Evolutionary conservation across 2,113 vertebrate genomes (phyloP), one percentile per base, ranked within the genome.

Genomic region (Leptodactylus fuscus): DNA sequence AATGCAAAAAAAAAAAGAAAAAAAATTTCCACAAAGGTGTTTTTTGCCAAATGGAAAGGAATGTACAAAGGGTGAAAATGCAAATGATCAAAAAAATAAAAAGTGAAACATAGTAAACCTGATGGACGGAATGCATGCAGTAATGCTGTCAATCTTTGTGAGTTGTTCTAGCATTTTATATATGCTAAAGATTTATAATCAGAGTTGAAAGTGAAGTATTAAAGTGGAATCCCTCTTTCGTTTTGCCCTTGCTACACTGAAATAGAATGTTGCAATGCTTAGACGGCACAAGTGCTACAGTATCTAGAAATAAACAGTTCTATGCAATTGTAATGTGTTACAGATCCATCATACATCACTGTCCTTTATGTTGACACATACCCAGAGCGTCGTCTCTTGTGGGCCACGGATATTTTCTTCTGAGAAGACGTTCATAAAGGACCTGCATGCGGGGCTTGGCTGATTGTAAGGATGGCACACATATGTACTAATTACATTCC

Each of bases 391-490:
- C 93, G 96, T 94, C 95, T 91, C 94, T 96, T 94, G 96, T 95
- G 93, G 95, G 90, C 94, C 95, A 92, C 92, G 96, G 96, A 91
- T 96, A 97, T 92, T 97, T 96, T 98, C 97, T 97, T 98, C 97
- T 98, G 95, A 99, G 97, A 92, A 99, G 97, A 93, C 97, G 92
- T 89, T 99, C 97, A 97, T 98, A 99, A 94, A 99, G 97, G 94
- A 98, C 97, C 95, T 98, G 98, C 97, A 96, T 98, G 97, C 96
- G 98, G 96, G 97, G 93, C 94, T 98, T 96, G 94, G 97, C 98
- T 99, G 98, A 97, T 98, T 94, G 92, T 84, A 94, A 95, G 96
- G 95, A 98, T 98, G 97, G 96, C 91, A 99, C 96, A 97, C 95
- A 98, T 92, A 98, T 90, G 93, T 81, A 96, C 95, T 95, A 93